These are phyloP conservation scores for Argopecten irradians DNA, from an alignment of 1,140 invertebrate species.

Conservation along the genomic window DNA sequence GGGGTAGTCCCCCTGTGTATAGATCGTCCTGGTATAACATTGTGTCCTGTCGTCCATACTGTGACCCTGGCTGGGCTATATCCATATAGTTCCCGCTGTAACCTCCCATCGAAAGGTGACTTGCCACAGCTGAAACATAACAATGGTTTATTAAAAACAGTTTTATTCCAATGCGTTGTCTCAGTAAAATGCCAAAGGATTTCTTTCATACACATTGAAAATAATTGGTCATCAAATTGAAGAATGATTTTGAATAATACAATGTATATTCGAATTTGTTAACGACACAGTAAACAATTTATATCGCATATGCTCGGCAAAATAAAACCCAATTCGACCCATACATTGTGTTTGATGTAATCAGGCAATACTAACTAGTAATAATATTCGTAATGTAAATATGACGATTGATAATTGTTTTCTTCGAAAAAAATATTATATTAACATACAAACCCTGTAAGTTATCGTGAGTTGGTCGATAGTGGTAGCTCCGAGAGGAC, in stretches of 20 bases:
- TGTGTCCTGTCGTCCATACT: slow-evolving; percentile 61
- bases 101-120: slow-evolving; percentile 55
- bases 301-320: too few relatives aligned
- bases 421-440: neutral
- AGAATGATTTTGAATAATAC: neutral
- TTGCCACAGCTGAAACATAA: slow-evolving; percentile 48
- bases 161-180: neutral
- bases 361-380: too few relatives aligned
- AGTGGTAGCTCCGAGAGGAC: slow-evolving; percentile 56
- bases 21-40: slow-evolving; percentile 60
- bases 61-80: slow-evolving; percentile 59
- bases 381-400: too few relatives aligned
- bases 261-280: neutral
- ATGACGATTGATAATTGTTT: neutral
- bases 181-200: neutral
- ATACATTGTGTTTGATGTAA: too few relatives aligned
- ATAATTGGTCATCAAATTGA: neutral
- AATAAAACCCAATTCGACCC: too few relatives aligned
- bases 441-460: slow-evolving; percentile 59
- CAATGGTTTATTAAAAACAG: too few relatives aligned
- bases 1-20: slow-evolving; percentile 50
- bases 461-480: slow-evolving; percentile 60
- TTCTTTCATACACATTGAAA: neutral
- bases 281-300: neutral
- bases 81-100: slow-evolving; percentile 69